These are phyloP conservation scores for Falco cherrug DNA, from an alignment of 2,797 vertebrate species.

Conservation along the genomic window DNA sequence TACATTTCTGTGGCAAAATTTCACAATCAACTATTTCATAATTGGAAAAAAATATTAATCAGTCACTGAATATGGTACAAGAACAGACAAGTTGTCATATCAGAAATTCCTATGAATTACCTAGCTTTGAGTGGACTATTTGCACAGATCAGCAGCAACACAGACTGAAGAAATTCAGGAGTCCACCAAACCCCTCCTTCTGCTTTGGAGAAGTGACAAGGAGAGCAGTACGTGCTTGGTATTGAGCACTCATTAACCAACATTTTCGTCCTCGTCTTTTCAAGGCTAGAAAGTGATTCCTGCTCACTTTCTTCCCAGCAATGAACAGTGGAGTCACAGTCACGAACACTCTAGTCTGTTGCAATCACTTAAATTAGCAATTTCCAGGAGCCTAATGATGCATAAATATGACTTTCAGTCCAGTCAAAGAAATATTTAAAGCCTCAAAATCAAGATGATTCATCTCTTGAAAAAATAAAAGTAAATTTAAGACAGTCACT, in stretches of 20 bases:
- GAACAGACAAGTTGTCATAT: background rate
- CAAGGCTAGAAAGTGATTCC: background rate
- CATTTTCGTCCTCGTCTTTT: background rate
- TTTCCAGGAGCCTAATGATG: background rate
- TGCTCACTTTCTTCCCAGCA: background rate
- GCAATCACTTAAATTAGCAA: background rate
- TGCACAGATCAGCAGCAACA: background rate
- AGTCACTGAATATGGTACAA: background rate
- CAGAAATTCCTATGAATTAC: background rate
- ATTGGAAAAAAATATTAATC: background rate
- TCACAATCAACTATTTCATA: background rate
- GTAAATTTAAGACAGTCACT: background rate
- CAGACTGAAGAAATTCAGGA: background rate
- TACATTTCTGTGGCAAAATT: background rate
- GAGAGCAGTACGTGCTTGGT: background rate
- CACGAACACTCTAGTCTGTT: background rate
- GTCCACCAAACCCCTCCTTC: rapidly evolving
- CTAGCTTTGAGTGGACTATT: background rate
- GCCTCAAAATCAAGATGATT: background rate
- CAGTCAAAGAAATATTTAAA: background rate
- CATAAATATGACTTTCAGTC: background rate
- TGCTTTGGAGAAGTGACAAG: background rate
- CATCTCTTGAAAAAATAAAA: background rate
- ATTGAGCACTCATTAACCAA: background rate
- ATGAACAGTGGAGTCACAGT: background rate